Evolutionary conservation across 2,797 vertebrate genomes (phyloP).

Genomic region (Bufotes viridis): DNA sequence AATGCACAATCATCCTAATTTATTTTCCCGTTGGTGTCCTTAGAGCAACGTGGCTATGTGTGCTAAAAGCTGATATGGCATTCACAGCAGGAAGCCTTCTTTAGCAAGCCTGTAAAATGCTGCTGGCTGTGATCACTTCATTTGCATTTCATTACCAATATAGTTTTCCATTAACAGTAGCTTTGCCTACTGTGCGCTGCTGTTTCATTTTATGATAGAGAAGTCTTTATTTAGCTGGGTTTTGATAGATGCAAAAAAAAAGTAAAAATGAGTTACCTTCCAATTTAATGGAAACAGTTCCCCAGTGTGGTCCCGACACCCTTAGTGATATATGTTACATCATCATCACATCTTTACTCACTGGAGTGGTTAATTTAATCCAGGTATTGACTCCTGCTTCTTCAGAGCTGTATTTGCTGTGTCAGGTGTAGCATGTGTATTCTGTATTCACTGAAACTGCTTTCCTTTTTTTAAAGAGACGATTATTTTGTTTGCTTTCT

Average conservation of each 20-base stretch:
- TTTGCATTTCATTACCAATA: constrained; percentile 62
- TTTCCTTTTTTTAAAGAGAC: background rate
- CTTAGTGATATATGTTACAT: constrained; percentile 13
- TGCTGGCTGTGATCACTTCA: constrained; percentile 58
- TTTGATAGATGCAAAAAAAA: constrained; percentile 43
- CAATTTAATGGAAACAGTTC: constrained; percentile 36
- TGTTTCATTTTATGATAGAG: constrained; percentile 54
- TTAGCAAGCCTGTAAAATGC: constrained; percentile 58
- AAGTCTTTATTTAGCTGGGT: constrained; percentile 53
- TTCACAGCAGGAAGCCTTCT: constrained; percentile 54
- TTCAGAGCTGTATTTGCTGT: background rate
- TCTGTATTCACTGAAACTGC: background rate
- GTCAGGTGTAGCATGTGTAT: background rate
- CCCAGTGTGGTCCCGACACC: background rate
- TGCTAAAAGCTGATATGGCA: constrained; percentile 61
- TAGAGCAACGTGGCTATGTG: constrained; percentile 47
- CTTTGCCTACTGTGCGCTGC: constrained; percentile 53
- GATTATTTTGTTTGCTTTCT: background rate
- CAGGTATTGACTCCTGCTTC: constrained; percentile 30
- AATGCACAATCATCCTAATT: constrained; percentile 56
- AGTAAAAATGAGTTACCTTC: constrained; percentile 16
- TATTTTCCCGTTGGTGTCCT: constrained; percentile 55
- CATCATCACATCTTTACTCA: constrained; percentile 32
- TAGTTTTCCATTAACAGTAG: constrained; percentile 60
- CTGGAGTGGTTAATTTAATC: constrained; percentile 16